Conservation (phyloP, 2,888 invertebrate genomes). For the Lypha dubia region DNA sequence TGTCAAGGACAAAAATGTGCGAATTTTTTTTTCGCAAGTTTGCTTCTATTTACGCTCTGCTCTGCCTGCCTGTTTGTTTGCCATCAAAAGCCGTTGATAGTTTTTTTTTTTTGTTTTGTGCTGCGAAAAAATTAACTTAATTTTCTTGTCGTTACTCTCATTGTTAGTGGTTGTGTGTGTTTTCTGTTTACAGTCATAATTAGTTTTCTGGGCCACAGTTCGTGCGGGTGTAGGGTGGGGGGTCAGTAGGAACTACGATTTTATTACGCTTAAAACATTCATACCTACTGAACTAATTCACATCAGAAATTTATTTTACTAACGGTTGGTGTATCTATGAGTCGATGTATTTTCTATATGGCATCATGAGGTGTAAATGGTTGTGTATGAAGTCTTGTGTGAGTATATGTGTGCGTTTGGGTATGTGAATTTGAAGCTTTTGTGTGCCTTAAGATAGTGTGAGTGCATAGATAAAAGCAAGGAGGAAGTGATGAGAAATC, state of each 20-base stretch:
- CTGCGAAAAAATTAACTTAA: constrained; percentile 62
- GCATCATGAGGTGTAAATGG: constrained; percentile 10
- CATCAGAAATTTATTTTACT: constrained; percentile 27
- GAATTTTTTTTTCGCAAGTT: constrained; percentile 76
- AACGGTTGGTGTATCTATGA: constrained; percentile 17
- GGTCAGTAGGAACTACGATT: constrained; percentile 16
- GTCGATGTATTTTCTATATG: not conserved
- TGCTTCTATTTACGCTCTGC: constrained; percentile 41
- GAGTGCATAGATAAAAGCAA: constrained; percentile 64
- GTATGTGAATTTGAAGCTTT: constrained; percentile 1
- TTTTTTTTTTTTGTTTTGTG: constrained; percentile 38
- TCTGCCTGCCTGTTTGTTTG: constrained; percentile 50
- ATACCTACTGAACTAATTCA: constrained; percentile 80
- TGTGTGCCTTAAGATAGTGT: constrained; percentile 42
- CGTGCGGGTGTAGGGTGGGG: constrained; percentile 14
- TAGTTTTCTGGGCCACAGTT: constrained; percentile 15
- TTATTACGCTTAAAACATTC: constrained; percentile 45
- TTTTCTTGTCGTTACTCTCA: constrained; percentile 40
- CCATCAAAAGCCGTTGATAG: constrained; percentile 56
- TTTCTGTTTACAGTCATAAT: constrained; percentile 61
- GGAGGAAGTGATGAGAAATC: constrained; percentile 65
- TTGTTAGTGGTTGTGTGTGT: constrained; percentile 16
- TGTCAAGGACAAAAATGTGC: constrained; percentile 82
- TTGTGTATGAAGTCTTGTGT: not conserved
- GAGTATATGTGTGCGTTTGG: constrained; percentile 37